Evolutionary conservation across 2,797 vertebrate species (phyloP), one percentile per base, ranked within the genome.

Genomic region (Sebastes matsubarae): DNA sequence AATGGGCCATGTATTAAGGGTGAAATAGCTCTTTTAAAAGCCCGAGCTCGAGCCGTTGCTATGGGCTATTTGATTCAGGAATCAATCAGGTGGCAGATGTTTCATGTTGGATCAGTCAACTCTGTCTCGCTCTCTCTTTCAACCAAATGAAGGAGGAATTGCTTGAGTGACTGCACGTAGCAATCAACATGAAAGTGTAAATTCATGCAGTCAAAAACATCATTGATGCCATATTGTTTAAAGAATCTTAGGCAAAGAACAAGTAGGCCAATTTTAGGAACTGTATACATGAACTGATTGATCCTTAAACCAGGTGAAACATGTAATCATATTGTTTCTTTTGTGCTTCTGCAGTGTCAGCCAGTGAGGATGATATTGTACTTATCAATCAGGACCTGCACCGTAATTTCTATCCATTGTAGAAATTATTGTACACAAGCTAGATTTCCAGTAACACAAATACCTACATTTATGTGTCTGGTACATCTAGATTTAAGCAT

Each of bases 1-100:
- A 95, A 95, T 94, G 92, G 92, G 88, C 90, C 92, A 94, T 94
- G 93, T 91, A 93, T 95, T 94, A 91, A 50, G 81, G 87, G 85
- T 61, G 72, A 92, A 94, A 89, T 80, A 77, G 82, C 81, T 89
- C 80, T 83, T 94, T 89, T 88, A 95, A 94, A 93, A 94, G 86
- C 90, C 83, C 12, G 13, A 89, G 86, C 71, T 88, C 4, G 65
- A 91, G 88, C 81, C 11, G 69, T 90, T 88, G 87, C 86, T 90
- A 79, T 86, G 92, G 91, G 75, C 90, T 79, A 92, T 92, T 93
- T 93, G 85, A 93, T 90, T 88, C 69, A 87, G 78, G 81, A 93
- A 94, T 90, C 86, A 91, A 81, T 94, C 92, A 93, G 83, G 85
- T 89, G 83, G 90, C 94, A 95, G 92, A 93, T 95, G 93, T 93